Percentiles rank a stretch among this genome's conserved stretches.
phyloP scores from a whole-genome alignment of 2,113 vertebrate species.

The Chionis minor region DNA sequence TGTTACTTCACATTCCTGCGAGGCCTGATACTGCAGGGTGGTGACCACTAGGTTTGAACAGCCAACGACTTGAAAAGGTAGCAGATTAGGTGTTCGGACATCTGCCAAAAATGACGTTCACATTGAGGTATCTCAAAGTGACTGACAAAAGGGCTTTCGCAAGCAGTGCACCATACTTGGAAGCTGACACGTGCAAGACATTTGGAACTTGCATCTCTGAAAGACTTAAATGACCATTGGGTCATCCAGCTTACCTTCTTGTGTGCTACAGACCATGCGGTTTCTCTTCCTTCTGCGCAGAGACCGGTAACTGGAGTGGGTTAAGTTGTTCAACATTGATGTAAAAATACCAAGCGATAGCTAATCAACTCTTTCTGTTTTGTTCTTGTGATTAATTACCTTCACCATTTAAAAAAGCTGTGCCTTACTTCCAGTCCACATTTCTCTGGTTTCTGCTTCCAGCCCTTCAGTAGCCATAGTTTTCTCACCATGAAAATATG shows the following conservation, averaged over 20 bases:
- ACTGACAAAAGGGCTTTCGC: neutral
- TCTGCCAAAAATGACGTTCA: neutral
- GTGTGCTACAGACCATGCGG: neutral
- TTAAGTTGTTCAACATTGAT: neutral
- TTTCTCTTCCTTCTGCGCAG: neutral
- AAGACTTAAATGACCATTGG: neutral
- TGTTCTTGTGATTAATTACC: neutral
- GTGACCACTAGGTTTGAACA: neutral
- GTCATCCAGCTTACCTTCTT: neutral
- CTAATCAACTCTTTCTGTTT: neutral
- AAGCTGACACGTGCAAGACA: neutral
- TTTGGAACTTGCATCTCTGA: neutral
- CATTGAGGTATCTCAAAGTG: neutral
- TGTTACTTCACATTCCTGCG: neutral
- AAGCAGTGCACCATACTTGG: neutral
- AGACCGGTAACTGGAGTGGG: neutral
- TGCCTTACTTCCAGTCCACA: neutral
- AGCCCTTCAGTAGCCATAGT: neutral
- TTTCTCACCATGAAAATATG: slow-evolving; percentile 33
- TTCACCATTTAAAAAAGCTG: neutral
- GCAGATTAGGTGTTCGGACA: neutral
- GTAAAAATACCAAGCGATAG: neutral
- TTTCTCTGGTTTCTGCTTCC: neutral
- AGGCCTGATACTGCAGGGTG: neutral
- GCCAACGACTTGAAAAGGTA: neutral